Conservation (phyloP, 2,797 vertebrate genomes). For the Manis javanica region DNA sequence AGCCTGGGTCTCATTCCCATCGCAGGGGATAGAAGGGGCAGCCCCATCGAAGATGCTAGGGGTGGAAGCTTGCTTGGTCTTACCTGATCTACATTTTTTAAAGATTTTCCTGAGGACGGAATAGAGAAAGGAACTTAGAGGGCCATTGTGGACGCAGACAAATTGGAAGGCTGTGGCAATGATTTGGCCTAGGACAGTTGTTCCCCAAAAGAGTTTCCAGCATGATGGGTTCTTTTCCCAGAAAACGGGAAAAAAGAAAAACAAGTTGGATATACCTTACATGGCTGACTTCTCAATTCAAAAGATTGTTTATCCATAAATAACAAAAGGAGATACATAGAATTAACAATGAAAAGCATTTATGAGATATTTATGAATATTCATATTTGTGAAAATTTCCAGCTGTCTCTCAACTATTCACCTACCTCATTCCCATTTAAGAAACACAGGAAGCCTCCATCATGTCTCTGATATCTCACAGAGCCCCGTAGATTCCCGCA, state of each 20-base stretch:
- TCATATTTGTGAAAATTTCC: slow-evolving; percentile 34
- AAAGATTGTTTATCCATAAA: neutral
- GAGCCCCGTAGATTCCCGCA: neutral
- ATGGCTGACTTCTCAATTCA: neutral
- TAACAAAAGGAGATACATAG: neutral
- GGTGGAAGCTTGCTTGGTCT: neutral
- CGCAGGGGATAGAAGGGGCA: neutral
- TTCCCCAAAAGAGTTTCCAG: neutral
- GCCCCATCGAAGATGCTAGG: neutral
- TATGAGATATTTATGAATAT: too few species aligned
- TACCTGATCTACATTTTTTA: neutral
- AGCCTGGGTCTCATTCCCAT: neutral
- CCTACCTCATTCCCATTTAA: neutral
- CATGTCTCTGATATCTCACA: neutral
- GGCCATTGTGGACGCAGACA: neutral
- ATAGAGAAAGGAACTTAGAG: neutral
- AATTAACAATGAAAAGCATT: neutral
- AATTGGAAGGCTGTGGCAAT: neutral
- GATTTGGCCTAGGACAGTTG: neutral
- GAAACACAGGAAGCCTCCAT: neutral
- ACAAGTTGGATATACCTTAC: neutral
- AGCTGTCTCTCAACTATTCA: neutral
- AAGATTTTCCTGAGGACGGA: neutral
- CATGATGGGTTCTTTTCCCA: neutral
- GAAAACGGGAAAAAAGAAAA: neutral